Base-by-base conservation (phyloP, 2,888 invertebrate genomes). In the Clistopyga incitator region DNA sequence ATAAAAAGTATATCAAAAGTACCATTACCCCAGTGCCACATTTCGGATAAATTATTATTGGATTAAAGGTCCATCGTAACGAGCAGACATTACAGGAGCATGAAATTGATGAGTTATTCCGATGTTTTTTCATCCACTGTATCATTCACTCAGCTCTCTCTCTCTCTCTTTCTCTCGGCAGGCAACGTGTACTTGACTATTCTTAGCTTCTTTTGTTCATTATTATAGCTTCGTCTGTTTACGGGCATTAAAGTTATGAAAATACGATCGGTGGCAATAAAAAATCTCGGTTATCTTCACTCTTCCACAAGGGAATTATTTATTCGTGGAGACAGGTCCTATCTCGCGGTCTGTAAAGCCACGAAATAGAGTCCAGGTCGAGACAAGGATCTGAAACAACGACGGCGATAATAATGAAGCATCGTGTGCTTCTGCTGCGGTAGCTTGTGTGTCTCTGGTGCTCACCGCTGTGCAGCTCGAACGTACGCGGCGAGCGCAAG, bases 361-460 rank as follows among this genome's bases (percentile, higher is more conserved):
- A 50, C 52, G 52, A 74, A 42, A 47, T 64, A 20, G 18, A 80
- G 18, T 50, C 34, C 54, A 64, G 65, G 18, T 47, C 10, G 74
- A 59, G 67, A 80, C 67, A 52, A 74, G 23, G 56, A 74, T 74
- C 67, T 64, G 34, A 23, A 52, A 64, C 42, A 34, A 15, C 23
- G 67, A 59, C 25, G 25, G 15, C 70, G 78, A 61, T 23, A 25
- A 70, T 23, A 38, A 70, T 59, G 56, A 20, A 65, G 45, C 45
- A 42, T 20, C 38, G 59, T 68, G 23, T 68, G 59, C 56, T 61
- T 67, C 47, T 67, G 52, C 64, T 64, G 42, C 50, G 64, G 42
- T 45, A 29, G 42, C 54, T 25, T 67, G 34, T 15, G 50, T 20
- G 54, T 54, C 54, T 29, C 25, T 20, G 29, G 42, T 45, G 50